Conservation (phyloP, 2,797 vertebrate species). For the Alectoris magna region DNA sequence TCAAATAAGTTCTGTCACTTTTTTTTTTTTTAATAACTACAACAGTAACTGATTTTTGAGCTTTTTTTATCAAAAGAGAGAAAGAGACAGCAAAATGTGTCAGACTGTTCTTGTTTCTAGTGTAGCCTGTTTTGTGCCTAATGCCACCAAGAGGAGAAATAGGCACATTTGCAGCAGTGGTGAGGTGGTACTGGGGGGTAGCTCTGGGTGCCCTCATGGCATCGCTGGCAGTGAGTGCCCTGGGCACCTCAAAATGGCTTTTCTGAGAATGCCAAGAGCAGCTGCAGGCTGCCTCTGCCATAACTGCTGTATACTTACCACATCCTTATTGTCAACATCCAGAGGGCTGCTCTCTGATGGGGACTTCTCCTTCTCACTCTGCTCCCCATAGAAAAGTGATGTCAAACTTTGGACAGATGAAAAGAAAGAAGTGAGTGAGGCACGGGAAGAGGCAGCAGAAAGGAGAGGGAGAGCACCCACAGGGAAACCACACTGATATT, state of each 20-base stretch:
- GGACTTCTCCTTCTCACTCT: conserved; percentile 96
- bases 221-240: not conserved
- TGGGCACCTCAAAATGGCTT: not conserved
- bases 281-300: not conserved
- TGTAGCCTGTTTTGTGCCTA: not conserved
- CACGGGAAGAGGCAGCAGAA: not conserved
- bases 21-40: not conserved
- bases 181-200: not conserved
- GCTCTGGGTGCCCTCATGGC: not conserved
- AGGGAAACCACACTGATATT: not conserved
- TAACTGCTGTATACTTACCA: conserved; percentile 77
- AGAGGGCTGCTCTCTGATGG: conserved; percentile 91
- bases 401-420: conserved; percentile 83
- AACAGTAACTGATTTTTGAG: not conserved
- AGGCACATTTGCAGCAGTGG: not conserved
- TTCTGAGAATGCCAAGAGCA: not conserved
- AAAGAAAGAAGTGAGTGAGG: not conserved
- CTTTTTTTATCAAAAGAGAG: not conserved
- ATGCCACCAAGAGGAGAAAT: not conserved
- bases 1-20: not conserved
- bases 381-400: conserved; percentile 95
- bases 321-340: conserved; percentile 89
- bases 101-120: not conserved
- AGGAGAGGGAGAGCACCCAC: not conserved
- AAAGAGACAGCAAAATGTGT: not conserved